Evolutionary conservation across 1,140 invertebrate genomes (phyloP), one percentile per base, ranked within the genome.

Genomic region (Megathymus violae): DNA sequence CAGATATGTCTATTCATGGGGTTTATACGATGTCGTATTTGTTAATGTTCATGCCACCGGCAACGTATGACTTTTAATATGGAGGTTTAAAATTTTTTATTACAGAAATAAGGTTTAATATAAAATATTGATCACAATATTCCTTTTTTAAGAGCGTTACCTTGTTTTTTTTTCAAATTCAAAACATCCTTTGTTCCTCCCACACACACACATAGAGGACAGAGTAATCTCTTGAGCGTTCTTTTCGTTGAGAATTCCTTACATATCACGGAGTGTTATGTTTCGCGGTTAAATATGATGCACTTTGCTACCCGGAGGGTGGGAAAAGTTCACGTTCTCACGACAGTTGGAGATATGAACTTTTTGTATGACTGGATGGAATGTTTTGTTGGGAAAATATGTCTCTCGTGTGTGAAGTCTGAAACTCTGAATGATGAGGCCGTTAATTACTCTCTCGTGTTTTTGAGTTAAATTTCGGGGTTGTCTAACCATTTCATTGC

Each of bases 211-310:
- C 25, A 40, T 17, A 31, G 16, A 25, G 34, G 25, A 56, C 44
- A 56, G 43, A 56, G 52, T 17, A 43, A 56, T 56, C 52, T 44
- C 44, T 27, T 43, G 40, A 43, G 13, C 13, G 17, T 40, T 17
- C 52, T 56, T 56, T 56, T 50, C 31, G 40, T 44, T 56, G 36
- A 3, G 22, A 44, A 40, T 40, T 40, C 52, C 40, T 25, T 44
- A 44, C 43, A 40, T 56, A 56, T 56, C 52, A 22, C 40, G 6
- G 10, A 56, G 52, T 44, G 52, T 19, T 14, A 50, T 56, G 52
- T 56, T 44, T 56, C 52, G 27, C 41, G 4, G 52, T 56, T 56
- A 56, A 58, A 58, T 58, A 58, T 58, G 52, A 58, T 58, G 52
- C 52, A 58, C 52, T 58, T 27, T 41, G 22, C 52, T 40, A 22